Evolutionary conservation across 2,797 vertebrate genomes (phyloP).

Genomic region (Bradypodion ventrale): DNA sequence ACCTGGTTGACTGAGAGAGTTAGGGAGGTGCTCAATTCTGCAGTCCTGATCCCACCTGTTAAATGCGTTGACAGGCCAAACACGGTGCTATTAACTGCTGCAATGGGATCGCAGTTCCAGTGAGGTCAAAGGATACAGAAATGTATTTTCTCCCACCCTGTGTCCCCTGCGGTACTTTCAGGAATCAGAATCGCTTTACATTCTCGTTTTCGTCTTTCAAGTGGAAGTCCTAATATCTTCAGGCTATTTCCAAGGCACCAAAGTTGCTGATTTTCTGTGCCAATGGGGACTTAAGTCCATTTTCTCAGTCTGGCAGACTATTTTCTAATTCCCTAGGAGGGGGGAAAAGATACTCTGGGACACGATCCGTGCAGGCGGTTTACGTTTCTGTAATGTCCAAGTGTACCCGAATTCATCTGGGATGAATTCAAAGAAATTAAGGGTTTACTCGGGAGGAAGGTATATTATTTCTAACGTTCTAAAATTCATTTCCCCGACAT

Average conservation of each 20-base stretch:
- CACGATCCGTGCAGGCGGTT: background rate
- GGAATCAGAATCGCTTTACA: background rate
- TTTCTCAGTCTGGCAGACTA: background rate
- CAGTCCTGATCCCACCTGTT: background rate
- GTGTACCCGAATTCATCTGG: too few species aligned
- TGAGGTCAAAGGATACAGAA: background rate
- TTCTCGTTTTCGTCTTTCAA: background rate
- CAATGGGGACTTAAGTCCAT: background rate
- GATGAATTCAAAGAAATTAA: background rate
- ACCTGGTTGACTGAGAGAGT: too few species aligned
- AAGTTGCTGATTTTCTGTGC: background rate
- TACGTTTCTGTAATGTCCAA: too few species aligned
- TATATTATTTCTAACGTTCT: background rate
- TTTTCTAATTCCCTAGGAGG: background rate
- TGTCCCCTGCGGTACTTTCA: background rate
- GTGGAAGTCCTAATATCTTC: background rate
- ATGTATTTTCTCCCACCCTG: rapidly evolving
- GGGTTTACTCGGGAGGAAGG: background rate
- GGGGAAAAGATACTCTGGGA: background rate
- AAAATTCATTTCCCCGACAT: background rate
- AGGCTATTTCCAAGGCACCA: too few species aligned
- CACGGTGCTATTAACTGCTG: background rate
- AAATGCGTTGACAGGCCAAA: background rate
- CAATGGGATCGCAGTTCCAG: background rate
- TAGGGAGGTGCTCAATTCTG: background rate